Conservation (phyloP, 2,888 invertebrate species). For the Muscina levida region DNA sequence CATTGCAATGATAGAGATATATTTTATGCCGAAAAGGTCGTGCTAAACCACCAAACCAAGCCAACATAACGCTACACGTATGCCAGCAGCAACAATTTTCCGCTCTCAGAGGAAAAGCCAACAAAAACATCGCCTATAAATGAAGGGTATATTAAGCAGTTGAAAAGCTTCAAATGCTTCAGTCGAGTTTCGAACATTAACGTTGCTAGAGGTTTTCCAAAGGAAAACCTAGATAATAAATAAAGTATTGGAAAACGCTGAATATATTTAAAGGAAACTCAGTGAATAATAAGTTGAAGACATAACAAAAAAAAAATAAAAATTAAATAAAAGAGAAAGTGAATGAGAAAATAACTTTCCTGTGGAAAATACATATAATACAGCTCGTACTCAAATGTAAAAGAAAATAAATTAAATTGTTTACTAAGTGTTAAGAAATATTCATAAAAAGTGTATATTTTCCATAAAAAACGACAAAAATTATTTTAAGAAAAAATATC, state of each 20-base stretch:
- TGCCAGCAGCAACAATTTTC: constrained; percentile 10
- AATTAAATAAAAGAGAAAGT: constrained; percentile 46
- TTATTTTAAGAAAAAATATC: too few relatives aligned
- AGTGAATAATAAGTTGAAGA: constrained; percentile 47
- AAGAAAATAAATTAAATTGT: constrained; percentile 20
- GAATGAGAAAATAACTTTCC: constrained; percentile 20
- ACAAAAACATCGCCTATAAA: constrained; percentile 50
- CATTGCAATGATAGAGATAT: constrained; percentile 10
- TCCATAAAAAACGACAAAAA: background rate
- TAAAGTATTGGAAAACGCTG: constrained; percentile 7
- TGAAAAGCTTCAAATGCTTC: constrained; percentile 74
- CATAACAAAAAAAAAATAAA: constrained; percentile 25
- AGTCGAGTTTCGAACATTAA: constrained; percentile 80
- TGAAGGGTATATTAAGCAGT: constrained; percentile 72
- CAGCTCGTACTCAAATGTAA: constrained; percentile 79
- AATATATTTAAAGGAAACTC: constrained; percentile 76
- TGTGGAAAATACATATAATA: constrained; percentile 3
- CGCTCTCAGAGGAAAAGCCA: constrained; percentile 15
- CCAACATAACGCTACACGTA: background rate
- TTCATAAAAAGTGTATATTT: constrained; percentile 44
- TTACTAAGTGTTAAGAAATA: constrained; percentile 5
- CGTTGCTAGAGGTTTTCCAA: constrained; percentile 67
- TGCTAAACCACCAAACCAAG: constrained; percentile 27
- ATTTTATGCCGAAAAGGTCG: constrained; percentile 46
- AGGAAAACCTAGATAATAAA: background rate